Base-by-base conservation (phyloP, 2,888 invertebrate species). In the Coleophora deauratella region DNA sequence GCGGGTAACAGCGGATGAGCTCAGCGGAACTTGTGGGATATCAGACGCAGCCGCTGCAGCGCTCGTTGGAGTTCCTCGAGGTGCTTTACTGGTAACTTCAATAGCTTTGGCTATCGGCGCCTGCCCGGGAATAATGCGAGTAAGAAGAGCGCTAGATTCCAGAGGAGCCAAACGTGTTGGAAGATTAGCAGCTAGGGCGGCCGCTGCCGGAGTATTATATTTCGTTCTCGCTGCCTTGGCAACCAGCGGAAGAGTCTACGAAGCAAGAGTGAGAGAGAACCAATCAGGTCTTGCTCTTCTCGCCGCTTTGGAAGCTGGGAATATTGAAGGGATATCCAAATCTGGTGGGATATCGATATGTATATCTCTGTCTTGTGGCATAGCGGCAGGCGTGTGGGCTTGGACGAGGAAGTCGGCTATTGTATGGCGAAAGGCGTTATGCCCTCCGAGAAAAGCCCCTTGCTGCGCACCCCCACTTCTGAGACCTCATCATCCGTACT, bases 11-110 rank as follows among this genome's bases (percentile, higher is more conserved):
- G 93, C 91, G 1, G 91, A 92, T 55, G 94, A 95, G 65, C 72
- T 95, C 48, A 94, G 93, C 0, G 95, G 95, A 1, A 88, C 95
- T 41, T 97, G 96, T 62, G 92, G 91, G n/a, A 90, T 94, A 9
- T 81, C 87, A 39, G 79, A 87, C 55, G 69, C 87, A 60, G 74
- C 88, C 48, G 89, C 89, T 0, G 81, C 91, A 4, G 87, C 90
- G 53, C 85, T 91, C 66, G 81, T 91, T 66, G 85, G 87, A 57
- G 66, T 91, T 57, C 75, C 95, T 64, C 62, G 89, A 75, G 76
- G 88, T 48, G 80, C 90, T 4, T 80, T 92, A 50, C 80, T 94
- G 11, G 75, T 90, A 9, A 72, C 92, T 10, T 93, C 95, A 8
- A 87, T 89, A n/a, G 86, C 90, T 34, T 89, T 96, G 52, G 91